phyloP scores from a whole-genome alignment of 2,888 invertebrate genomes.

The Chrysomela aeneicollis region DNA sequence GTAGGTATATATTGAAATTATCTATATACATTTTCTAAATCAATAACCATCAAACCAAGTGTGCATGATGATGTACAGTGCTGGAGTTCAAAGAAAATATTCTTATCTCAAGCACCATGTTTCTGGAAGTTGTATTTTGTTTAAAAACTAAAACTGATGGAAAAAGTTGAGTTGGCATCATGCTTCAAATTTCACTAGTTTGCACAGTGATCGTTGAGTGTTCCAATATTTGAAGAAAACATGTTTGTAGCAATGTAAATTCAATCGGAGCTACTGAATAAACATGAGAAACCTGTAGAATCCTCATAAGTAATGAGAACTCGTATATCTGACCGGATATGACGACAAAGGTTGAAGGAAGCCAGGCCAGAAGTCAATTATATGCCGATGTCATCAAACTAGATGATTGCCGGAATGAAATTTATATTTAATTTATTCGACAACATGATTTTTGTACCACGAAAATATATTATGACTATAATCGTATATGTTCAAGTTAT shows the following conservation, averaged over 20 bases:
- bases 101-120: too few species aligned
- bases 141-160: too few species aligned
- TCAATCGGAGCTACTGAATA: constrained; percentile 40
- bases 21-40: too few species aligned
- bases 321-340: constrained; percentile 54
- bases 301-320: constrained; percentile 46
- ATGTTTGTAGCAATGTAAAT: constrained; percentile 35
- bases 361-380: constrained; percentile 55
- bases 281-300: constrained; percentile 45
- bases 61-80: too few species aligned
- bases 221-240: constrained; percentile 11
- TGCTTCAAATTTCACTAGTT: neutral
- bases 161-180: too few species aligned
- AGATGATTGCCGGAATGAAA: constrained; percentile 34
- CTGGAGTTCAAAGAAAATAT: too few species aligned
- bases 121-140: too few species aligned
- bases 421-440: neutral
- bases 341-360: constrained; percentile 58
- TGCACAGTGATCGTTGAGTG: neutral
- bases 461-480: too few species aligned
- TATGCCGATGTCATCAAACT: constrained; percentile 55
- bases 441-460: neutral
- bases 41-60: too few species aligned
- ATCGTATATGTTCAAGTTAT: too few species aligned
- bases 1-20: too few species aligned